A percentile compares a stretch with the other conserved stretches of the same genome.
Evolutionary conservation across 2,888 invertebrate genomes (phyloP).

Genomic region (Drosophila parthenogenetica): DNA sequence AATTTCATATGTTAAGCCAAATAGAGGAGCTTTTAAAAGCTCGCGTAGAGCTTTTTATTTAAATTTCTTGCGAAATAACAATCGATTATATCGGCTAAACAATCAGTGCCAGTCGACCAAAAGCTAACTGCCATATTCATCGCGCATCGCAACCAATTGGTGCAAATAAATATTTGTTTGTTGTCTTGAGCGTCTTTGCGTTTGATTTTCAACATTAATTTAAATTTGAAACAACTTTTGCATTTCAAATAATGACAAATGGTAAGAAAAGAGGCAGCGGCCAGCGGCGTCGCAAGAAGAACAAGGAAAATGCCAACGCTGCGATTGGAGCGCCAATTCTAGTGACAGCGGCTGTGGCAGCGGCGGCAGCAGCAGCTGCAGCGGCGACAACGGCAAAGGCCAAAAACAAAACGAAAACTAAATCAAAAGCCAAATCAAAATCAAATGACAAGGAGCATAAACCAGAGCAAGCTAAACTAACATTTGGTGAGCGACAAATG

Average conservation of each 20-base stretch:
- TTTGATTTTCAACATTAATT: background rate
- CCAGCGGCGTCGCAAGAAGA: constrained; percentile 13
- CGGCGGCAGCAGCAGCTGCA: background rate
- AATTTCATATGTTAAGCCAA: background rate
- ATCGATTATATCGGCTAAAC: background rate
- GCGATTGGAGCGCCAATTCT: background rate
- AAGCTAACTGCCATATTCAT: constrained; percentile 5
- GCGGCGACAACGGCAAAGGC: background rate
- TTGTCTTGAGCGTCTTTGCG: background rate
- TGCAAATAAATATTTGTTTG: background rate
- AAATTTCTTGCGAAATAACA: constrained; percentile 19
- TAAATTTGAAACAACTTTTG: background rate
- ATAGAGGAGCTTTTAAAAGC: constrained; percentile 16
- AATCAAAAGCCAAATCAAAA: constrained; percentile 18
- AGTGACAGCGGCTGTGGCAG: background rate
- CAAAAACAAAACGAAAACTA: constrained; percentile 10
- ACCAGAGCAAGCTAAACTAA: background rate
- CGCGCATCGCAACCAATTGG: background rate
- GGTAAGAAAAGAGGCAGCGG: constrained; percentile 19
- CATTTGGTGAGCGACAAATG: constrained; percentile 13
- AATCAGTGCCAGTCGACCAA: background rate
- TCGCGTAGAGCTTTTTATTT: constrained; percentile 2
- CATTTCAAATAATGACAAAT: background rate
- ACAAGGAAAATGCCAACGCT: constrained; percentile 1
- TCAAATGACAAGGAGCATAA: background rate